Evolutionary conservation across 2,113 vertebrate genomes (phyloP).

Genomic region (Bos indicus): DNA sequence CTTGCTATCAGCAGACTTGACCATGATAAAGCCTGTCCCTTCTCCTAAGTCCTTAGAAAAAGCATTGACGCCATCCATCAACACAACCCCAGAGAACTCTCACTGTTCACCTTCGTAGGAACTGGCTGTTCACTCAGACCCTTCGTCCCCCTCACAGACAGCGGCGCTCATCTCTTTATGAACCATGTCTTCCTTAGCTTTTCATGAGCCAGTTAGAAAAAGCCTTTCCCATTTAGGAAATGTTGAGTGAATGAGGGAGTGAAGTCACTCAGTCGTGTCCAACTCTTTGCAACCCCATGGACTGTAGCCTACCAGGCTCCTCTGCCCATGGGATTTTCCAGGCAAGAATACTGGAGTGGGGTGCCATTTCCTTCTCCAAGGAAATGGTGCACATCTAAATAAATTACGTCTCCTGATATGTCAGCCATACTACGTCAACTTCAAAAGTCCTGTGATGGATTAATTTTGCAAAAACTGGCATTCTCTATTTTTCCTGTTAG

Average conservation of each 20-base stretch:
- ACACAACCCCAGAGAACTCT: background rate
- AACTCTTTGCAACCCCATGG: background rate
- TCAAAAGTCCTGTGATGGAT: background rate
- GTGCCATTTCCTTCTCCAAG: background rate
- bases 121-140: background rate
- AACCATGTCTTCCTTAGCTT: background rate
- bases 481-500: background rate
- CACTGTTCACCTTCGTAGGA: background rate
- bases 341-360: background rate
- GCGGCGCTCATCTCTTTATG: background rate
- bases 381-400: background rate
- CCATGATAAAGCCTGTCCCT: background rate
- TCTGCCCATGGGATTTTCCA: background rate
- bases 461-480: background rate
- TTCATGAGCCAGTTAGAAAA: background rate
- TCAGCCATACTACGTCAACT: background rate
- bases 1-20: background rate
- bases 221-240: background rate
- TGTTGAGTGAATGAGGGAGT: background rate
- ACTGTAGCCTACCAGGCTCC: background rate
- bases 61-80: background rate
- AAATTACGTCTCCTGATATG: background rate
- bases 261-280: background rate
- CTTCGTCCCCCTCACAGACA: accelerated
- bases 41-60: background rate